These are phyloP conservation scores for Procavia capensis DNA, from an alignment of 2,113 vertebrate genomes.

Conservation along the genomic window DNA sequence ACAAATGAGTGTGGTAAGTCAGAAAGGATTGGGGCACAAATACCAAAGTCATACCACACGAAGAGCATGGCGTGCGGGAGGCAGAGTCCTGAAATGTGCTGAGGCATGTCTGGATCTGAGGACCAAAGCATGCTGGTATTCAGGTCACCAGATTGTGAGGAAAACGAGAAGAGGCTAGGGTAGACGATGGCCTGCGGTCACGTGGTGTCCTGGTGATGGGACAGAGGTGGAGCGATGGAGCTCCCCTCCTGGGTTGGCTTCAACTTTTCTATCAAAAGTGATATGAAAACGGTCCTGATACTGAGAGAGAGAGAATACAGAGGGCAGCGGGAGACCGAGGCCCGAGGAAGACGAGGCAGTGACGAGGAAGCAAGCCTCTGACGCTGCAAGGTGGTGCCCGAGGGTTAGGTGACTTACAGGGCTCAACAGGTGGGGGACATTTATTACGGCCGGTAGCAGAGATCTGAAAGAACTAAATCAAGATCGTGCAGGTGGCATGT, in stretches of 20 bases:
- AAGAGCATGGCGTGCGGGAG: neutral
- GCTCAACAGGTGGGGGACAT: neutral
- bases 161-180: neutral
- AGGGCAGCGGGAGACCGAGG: neutral
- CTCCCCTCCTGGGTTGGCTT: neutral
- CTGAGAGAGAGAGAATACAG: neutral
- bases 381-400: neutral
- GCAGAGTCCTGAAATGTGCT: neutral
- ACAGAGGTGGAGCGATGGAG: neutral
- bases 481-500: neutral
- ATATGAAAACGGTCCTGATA: neutral
- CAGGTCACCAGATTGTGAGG: neutral
- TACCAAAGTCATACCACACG: neutral
- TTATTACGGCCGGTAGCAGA: neutral
- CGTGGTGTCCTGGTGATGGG: neutral
- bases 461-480: neutral
- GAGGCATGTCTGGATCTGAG: neutral
- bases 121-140: neutral
- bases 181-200: neutral
- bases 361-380: neutral
- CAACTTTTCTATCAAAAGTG: neutral
- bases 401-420: neutral
- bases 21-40: neutral
- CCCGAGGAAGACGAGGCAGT: neutral
- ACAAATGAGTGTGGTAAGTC: neutral